Evolutionary conservation across 2,113 vertebrate genomes (phyloP).

Genomic region (Nothobranchius kuhntae): DNA sequence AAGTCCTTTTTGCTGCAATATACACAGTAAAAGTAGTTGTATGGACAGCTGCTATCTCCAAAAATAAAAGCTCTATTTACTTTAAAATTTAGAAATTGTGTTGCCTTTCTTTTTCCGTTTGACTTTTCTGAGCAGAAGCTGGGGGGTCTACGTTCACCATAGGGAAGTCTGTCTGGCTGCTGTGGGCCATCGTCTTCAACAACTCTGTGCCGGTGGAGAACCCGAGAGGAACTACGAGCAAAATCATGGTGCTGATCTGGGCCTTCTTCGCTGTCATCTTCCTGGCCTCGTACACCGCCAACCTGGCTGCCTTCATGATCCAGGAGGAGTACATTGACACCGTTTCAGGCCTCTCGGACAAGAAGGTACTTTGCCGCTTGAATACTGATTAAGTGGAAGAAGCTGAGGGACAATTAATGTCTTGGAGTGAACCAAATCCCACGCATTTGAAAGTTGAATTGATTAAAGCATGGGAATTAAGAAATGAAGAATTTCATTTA

Average conservation of each 20-base stretch:
- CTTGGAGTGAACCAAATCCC: constrained; percentile 54
- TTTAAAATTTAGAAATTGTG: not conserved
- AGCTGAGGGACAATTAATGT: constrained; percentile 55
- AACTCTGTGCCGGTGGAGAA: constrained; percentile 97
- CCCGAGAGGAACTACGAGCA: constrained; percentile 93
- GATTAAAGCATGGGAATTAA: constrained; percentile 61
- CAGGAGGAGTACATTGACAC: constrained; percentile 96
- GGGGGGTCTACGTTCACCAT: constrained; percentile 92
- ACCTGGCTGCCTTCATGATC: constrained; percentile 96
- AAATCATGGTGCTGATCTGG: constrained; percentile 97
- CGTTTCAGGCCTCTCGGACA: constrained; percentile 93
- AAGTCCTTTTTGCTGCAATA: too few species aligned
- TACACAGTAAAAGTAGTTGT: too few species aligned
- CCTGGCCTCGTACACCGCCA: constrained; percentile 95
- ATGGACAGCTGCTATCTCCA: too few species aligned
- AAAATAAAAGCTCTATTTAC: constrained; percentile 6
- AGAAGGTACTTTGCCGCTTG: constrained; percentile 79
- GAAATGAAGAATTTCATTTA: constrained; percentile 58
- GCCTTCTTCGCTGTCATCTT: constrained; percentile 98
- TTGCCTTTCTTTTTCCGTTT: constrained; percentile 13
- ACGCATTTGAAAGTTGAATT: constrained; percentile 60
- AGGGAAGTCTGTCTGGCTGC: constrained; percentile 91
- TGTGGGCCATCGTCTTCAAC: constrained; percentile 93
- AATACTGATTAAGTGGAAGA: constrained; percentile 57
- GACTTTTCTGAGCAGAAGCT: constrained; percentile 66